Conservation (phyloP, 2,797 vertebrate genomes). For the Poeciliopsis turneri region DNA sequence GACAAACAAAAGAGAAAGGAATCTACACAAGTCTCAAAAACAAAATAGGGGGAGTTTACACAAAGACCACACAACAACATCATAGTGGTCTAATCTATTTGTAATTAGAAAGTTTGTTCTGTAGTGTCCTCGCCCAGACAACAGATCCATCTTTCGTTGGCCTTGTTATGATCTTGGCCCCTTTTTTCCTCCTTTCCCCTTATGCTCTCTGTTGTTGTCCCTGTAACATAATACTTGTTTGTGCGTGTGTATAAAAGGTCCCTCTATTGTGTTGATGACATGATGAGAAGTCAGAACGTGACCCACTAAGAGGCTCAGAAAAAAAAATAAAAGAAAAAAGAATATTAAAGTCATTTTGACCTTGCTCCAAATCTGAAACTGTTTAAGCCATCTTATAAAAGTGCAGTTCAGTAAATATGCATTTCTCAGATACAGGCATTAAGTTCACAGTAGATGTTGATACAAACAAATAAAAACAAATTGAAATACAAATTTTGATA, state of each 20-base stretch:
- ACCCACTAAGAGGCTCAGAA: slow-evolving; percentile 57
- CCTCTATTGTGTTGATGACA: slow-evolving; percentile 63
- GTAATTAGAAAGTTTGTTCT: slow-evolving; percentile 76
- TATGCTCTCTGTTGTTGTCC: slow-evolving; percentile 66
- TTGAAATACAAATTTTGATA: neutral
- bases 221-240: slow-evolving; percentile 74
- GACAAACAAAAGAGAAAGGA: slow-evolving; percentile 74
- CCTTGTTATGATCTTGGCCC: slow-evolving; percentile 67
- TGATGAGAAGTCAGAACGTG: slow-evolving; percentile 54
- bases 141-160: slow-evolving; percentile 68
- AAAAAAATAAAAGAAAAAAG: slow-evolving; percentile 17
- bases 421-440: slow-evolving; percentile 15
- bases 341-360: slow-evolving; percentile 51
- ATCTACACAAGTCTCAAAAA: slow-evolving; percentile 75
- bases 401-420: slow-evolving; percentile 23
- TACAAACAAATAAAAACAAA: neutral
- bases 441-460: neutral
- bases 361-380: slow-evolving; percentile 21
- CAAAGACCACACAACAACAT: slow-evolving; percentile 84
- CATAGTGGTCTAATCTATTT: slow-evolving; percentile 78
- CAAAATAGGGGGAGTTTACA: slow-evolving; percentile 78
- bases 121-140: slow-evolving; percentile 71
- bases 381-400: slow-evolving; percentile 45
- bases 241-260: slow-evolving; percentile 50
- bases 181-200: slow-evolving; percentile 46